Percentiles rank a stretch among this genome's conserved stretches.
phyloP scores from a whole-genome alignment of 2,888 invertebrate genomes.

The Auanema freiburgensis region DNA sequence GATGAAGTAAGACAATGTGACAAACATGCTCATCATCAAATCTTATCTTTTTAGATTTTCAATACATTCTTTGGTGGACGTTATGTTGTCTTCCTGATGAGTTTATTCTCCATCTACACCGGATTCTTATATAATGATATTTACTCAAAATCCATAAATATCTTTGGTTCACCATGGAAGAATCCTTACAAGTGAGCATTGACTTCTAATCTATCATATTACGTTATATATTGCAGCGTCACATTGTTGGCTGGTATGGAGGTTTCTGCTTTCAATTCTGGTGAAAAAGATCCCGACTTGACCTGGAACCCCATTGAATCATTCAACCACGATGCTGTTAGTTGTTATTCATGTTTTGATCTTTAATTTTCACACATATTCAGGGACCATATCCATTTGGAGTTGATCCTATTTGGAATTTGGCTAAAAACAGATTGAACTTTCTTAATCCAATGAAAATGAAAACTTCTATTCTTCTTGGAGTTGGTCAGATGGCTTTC shows the following conservation, averaged over 20 bases:
- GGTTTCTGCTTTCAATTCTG: conserved; percentile 7
- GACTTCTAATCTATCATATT: neutral
- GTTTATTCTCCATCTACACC: conserved; percentile 64
- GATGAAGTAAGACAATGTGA: conserved; percentile 27
- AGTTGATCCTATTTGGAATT: conserved; percentile 61
- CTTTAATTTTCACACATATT: neutral
- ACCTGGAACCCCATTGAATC: conserved; percentile 39
- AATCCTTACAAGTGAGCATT: conserved; percentile 40
- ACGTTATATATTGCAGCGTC: conserved; percentile 17
- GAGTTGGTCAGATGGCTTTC: conserved; percentile 62
- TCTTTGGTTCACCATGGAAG: conserved; percentile 76
- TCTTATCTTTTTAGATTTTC: conserved; percentile 77
- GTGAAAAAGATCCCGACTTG: conserved; percentile 27
- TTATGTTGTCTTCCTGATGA: conserved; percentile 85
- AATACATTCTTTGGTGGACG: conserved; percentile 96
- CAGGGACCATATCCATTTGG: conserved; percentile 58
- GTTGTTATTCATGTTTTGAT: neutral
- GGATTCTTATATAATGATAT: conserved; percentile 84
- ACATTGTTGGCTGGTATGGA: conserved; percentile 27
- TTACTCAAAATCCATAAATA: conserved; percentile 91
- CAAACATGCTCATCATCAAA: neutral
- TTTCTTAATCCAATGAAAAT: conserved; percentile 64
- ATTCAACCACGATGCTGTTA: conserved; percentile 27
- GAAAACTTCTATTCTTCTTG: conserved; percentile 60
- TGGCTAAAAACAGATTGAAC: conserved; percentile 61